These are phyloP conservation scores for Melanerpes aurifrons DNA, from an alignment of 2,113 vertebrate genomes.

Conservation along the genomic window DNA sequence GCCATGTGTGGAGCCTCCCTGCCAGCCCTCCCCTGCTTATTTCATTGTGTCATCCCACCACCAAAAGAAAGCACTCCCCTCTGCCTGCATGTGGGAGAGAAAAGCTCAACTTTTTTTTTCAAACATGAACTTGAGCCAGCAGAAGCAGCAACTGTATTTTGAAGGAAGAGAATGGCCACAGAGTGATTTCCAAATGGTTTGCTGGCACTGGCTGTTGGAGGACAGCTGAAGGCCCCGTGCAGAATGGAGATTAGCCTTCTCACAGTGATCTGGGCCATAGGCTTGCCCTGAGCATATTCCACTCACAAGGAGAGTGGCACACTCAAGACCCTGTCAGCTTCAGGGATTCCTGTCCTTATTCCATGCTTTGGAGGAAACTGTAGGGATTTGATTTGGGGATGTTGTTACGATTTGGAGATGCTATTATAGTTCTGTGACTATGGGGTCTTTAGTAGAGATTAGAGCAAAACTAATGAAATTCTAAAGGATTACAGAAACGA, in stretches of 20 bases:
- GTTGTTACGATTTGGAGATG: not conserved
- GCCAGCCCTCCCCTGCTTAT: not conserved
- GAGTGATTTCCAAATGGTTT: not conserved
- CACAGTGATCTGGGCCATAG: not conserved
- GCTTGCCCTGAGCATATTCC: not conserved
- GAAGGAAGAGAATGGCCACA: not conserved
- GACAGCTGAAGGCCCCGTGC: not conserved
- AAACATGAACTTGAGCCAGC: not conserved
- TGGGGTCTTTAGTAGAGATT: not conserved
- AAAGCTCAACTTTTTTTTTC: not conserved
- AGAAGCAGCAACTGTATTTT: not conserved
- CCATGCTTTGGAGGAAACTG: not conserved
- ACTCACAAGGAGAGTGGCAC: not conserved
- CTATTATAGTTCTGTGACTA: not conserved
- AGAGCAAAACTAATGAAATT: conserved; percentile 16
- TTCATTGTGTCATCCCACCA: not conserved
- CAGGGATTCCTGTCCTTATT: not conserved
- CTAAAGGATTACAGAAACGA: conserved; percentile 19
- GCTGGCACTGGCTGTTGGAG: not conserved
- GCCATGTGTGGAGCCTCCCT: not conserved
- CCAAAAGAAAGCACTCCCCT: accelerated
- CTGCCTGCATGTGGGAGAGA: not conserved
- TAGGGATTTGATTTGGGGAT: not conserved
- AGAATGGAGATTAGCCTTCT: not conserved
- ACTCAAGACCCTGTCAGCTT: not conserved